Evolutionary conservation across 2,113 vertebrate species (phyloP).

Genomic region (Crocuta crocuta): DNA sequence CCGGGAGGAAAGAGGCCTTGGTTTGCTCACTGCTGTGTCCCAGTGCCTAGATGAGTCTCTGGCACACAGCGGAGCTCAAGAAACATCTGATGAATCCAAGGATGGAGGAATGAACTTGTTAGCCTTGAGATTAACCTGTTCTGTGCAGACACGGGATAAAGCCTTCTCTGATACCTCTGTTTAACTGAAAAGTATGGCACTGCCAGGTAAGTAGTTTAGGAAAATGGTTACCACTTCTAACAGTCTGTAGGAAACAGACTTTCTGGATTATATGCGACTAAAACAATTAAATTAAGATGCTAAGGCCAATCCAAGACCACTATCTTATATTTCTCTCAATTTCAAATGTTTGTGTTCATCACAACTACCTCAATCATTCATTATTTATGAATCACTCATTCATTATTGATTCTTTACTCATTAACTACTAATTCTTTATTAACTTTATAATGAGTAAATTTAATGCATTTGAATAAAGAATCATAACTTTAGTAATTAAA

Average conservation of each 20-base stretch:
- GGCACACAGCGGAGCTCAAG: neutral
- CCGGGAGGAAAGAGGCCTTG: neutral
- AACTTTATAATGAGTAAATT: constrained; percentile 2
- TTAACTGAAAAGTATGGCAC: neutral
- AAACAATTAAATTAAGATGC: neutral
- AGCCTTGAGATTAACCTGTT: neutral
- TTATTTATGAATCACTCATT: neutral
- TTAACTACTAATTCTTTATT: neutral
- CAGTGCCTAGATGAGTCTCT: neutral
- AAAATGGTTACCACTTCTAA: neutral
- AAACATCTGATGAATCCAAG: neutral
- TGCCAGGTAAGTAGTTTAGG: neutral
- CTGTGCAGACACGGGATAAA: neutral
- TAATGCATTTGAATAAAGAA: constrained; percentile 25
- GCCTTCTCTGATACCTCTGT: neutral
- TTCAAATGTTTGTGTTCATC: constrained; percentile 48
- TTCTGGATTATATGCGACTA: neutral
- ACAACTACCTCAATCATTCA: constrained; percentile 19
- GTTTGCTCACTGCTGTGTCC: neutral
- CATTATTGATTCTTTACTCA: neutral
- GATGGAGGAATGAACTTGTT: neutral
- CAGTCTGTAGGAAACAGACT: neutral
- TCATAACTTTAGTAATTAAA: constrained; percentile 35
- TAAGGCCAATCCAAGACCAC: neutral
- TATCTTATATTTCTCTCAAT: constrained; percentile 5